phyloP scores from a whole-genome alignment of 35 echinoderm and acorn worm species.

The Ophioderma brevispina region DNA sequence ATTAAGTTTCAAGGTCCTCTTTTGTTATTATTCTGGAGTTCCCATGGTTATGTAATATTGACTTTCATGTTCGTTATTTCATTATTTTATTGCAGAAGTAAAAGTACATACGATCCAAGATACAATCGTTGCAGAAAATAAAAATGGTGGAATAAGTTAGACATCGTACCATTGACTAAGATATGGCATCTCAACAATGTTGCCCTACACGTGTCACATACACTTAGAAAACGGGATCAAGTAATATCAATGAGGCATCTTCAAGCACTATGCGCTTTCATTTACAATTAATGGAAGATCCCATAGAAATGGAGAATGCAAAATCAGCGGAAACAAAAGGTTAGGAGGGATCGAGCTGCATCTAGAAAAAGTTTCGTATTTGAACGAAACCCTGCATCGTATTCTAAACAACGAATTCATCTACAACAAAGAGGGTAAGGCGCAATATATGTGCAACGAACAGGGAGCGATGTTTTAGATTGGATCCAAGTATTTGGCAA shows the following conservation, averaged over 20 bases:
- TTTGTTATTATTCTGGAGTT: too few relatives aligned
- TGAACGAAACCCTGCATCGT: not conserved
- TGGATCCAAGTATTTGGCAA: not conserved
- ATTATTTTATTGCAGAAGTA: not conserved
- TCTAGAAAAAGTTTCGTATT: not conserved
- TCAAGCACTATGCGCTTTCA: not conserved
- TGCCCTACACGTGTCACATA: not conserved
- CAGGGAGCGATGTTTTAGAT: not conserved
- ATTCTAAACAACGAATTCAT: not conserved
- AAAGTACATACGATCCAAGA: not conserved
- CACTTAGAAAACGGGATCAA: not conserved
- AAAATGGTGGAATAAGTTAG: not conserved
- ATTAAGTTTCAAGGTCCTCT: too few relatives aligned
- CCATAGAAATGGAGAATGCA: not conserved
- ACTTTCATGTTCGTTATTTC: too few relatives aligned
- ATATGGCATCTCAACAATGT: not conserved
- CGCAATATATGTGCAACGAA: not conserved
- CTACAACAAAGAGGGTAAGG: not conserved
- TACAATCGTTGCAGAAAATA: not conserved
- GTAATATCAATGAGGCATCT: not conserved
- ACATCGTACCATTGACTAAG: not conserved
- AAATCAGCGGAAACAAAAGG: not conserved
- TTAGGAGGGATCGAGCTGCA: not conserved
- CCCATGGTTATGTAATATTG: too few relatives aligned
- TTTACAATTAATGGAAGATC: not conserved